Evolutionary conservation across 2,113 vertebrate genomes (phyloP), one percentile per base, ranked within the genome.

Genomic region (Turdus rufiventris): DNA sequence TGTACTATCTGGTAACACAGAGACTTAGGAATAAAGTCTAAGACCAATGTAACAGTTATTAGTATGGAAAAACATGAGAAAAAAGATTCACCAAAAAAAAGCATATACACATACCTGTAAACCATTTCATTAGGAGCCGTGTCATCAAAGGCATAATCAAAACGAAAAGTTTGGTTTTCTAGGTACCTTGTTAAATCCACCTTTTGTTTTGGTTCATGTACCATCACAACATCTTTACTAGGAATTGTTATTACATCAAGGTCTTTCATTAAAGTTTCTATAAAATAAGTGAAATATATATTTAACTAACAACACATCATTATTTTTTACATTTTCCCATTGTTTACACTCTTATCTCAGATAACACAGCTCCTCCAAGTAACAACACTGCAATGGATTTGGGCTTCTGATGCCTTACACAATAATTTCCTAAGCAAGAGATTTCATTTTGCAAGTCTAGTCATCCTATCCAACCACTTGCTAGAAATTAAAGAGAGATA

Each of bases 141-240:
- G 96, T 99, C 99, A 89, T 99, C 99, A 88, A 99, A 99, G 95
- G 99, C 98, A 92, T 99, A 99, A 97, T 99, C 99, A 85, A 99
- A 99, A 74, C 99, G 98, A 97, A 99, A 99, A 3, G 99, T 99
- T 96, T 99, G 99, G 97, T 99, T 99, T 98, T 99, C 99, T 97
- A 99, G 97, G 98, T 98, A 99, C 93, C 98, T 98, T 67, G 99
- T 99, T 97, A 99, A 98, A 97, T 99, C 99, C 82, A 99, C 99
- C 86, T 99, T 99, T 98, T 99, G 99, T 97, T 99, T 99, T 91
- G 99, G 99, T 95, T 99, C 99, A 67, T 99, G 99, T 77, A 99
- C 99, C 99, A 99, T 99, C 70, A 99, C 99, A 93, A 99, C 99
- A 82, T 99, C 99, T 97, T 99, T 99, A 97, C 99, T 99, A 96